Conservation (phyloP, 2,797 vertebrate genomes). For the Anabacerthia variegaticeps region DNA sequence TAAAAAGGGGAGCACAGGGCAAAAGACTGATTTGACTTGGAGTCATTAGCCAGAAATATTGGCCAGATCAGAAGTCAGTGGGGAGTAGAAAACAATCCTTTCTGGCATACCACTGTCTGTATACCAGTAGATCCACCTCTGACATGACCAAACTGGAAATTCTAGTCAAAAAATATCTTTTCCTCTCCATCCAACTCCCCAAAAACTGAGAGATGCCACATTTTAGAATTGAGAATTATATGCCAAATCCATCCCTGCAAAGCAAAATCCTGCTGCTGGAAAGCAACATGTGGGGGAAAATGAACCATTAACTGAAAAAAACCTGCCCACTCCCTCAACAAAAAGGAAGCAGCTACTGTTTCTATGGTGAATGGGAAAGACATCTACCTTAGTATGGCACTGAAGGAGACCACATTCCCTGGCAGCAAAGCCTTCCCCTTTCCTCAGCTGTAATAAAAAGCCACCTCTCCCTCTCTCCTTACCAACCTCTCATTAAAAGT, state of each 20-base stretch:
- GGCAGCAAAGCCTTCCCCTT: neutral
- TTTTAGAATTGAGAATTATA: neutral
- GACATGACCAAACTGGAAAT: neutral
- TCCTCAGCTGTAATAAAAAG: neutral
- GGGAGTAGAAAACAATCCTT: neutral
- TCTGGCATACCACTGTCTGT: neutral
- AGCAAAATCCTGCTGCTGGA: neutral
- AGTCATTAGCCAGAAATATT: neutral
- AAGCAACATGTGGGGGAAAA: neutral
- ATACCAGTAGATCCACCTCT: neutral
- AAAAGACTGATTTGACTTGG: neutral
- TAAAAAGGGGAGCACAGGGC: neutral
- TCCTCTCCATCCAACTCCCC: neutral
- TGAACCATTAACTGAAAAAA: neutral
- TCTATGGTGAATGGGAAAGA: neutral
- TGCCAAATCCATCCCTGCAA: neutral
- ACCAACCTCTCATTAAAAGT: constrained; percentile 56
- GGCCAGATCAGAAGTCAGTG: neutral
- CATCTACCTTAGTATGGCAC: neutral
- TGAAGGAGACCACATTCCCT: neutral
- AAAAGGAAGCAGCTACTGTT: neutral
- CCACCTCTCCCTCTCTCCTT: constrained; percentile 26
- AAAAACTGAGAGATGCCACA: neutral
- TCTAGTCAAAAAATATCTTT: neutral
- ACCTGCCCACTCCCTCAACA: neutral